Base-by-base conservation (phyloP, 1,140 invertebrate species). In the Elysia chlorotica region DNA sequence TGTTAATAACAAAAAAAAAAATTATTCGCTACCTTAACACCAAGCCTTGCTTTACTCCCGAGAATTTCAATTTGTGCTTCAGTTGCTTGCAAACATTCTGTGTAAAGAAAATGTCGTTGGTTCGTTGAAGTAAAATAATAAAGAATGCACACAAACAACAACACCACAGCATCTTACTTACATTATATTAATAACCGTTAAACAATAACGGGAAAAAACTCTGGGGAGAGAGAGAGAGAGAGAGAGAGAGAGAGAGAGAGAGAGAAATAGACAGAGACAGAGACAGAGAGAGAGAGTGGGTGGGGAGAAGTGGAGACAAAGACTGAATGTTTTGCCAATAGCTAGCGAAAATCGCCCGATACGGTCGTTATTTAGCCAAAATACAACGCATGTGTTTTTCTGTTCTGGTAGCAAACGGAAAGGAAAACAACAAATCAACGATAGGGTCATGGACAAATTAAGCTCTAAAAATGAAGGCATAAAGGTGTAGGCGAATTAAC, bases 21-120 rank as follows among this genome's bases (percentile, higher is more conserved):
- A 10, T 10, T 14, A 10, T 59, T 6, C 56, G 5, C 14, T 63
- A 5, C 28, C 31, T 63, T 30, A 17, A 17, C 17, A 33, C 10
- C 23, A 63, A 33, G 31, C 5, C 61, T 35, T 68, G n/a, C 25
- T 68, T 4, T 19, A 68, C 65, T 33, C 65, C 65, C 5, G 65
- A 68, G 17, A 3, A 54, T 35, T 54, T 53, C 38, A 68, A 25
- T 41, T 68, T 68, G 28, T 68, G n/a, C 37, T 68, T 68, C 17
- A 68, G 23, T 21, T 19, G 28, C 14, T 35, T 53, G 48, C 65
- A 54, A 28, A 56, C 21, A 36, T 30, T 23, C 65, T 68, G 48
- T 3, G 36, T 28, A 3, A 65, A 17, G 56, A 53, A 3, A 21
- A 25, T 4, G 2, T 28, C 28, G 37, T n/a, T 25, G 17, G 25